A percentile compares a stretch with the other conserved stretches of the same genome.
Evolutionary conservation across 2,888 invertebrate species (phyloP).

Genomic region (Pogonocherus hispidulus): DNA sequence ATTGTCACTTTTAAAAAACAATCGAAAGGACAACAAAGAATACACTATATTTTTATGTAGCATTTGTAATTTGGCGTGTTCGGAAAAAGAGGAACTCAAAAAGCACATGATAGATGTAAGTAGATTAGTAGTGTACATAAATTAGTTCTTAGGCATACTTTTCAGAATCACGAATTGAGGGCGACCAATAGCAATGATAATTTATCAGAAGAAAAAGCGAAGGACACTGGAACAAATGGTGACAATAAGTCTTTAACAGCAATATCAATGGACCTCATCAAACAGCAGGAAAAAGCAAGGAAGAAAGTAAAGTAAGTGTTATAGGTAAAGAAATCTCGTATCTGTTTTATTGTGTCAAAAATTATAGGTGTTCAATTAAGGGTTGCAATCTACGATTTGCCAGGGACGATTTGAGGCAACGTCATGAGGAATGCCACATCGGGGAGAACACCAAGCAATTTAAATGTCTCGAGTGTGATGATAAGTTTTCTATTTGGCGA

Average conservation of each 20-base stretch:
- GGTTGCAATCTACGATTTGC: constrained; percentile 73
- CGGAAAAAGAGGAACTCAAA: constrained; percentile 68
- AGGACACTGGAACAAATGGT: neutral
- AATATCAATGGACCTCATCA: constrained; percentile 48
- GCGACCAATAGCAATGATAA: constrained; percentile 6
- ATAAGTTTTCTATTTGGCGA: constrained; percentile 75
- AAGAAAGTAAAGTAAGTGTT: constrained; percentile 58
- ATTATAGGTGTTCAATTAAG: constrained; percentile 70
- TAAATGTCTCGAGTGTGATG: constrained; percentile 71
- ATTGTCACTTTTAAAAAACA: constrained; percentile 31
- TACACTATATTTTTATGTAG: constrained; percentile 69
- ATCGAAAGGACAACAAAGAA: constrained; percentile 34
- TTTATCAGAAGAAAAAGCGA: neutral
- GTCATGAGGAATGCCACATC: constrained; percentile 72
- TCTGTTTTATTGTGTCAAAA: constrained; percentile 2
- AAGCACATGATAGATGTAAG: constrained; percentile 70
- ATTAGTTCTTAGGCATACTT: constrained; percentile 8
- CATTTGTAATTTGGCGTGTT: constrained; percentile 69
- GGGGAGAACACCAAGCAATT: constrained; percentile 66
- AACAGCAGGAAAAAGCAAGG: constrained; percentile 57
- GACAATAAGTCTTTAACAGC: constrained; percentile 19
- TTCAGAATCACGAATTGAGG: constrained; percentile 24
- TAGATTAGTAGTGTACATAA: too few relatives aligned
- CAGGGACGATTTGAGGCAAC: constrained; percentile 64
- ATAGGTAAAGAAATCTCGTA: neutral